Base-by-base conservation (phyloP, 23 tunicate genomes). In the Ciona savignyi region DNA sequence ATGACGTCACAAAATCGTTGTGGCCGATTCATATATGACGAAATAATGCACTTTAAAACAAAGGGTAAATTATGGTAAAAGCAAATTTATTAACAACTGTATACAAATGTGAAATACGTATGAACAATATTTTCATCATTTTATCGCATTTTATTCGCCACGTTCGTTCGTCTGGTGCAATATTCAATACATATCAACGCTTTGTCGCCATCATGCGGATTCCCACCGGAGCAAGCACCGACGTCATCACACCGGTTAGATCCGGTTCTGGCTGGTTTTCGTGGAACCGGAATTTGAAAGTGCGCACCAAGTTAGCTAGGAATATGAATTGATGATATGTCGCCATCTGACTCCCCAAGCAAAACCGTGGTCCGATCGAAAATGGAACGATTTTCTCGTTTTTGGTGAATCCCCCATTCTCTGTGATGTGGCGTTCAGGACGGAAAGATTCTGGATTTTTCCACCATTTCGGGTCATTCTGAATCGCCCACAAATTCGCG, bases 401-500 rank as follows among this genome's bases (percentile, higher is more conserved):
- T 71, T 71, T 71, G 3, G 42, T 27, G 42, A 73, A 73, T 19
- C 25, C 32, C 4, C 31, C 67, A 9, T 48, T 32, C 4, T 4
- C 30, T 9, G 51, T n/a, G 1, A 48, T 2, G 25, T 73, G 77
- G 1, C 67, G 65, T 2, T 48, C 67, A 33, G 67, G 77, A 23
- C 30, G 2, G 51, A 73, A 73, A 27, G 3, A 27, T 51, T 48
- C 67, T 1, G 67, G 67, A 27, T 73, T 32, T 3, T 51, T 73
- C 77, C 67, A 48, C 51, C 1, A 15, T n/a, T 49, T 73, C 22
- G 77, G 60, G 42, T 73, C 77, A 34, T 73, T 73, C 20, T 73
- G 77, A 6, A 73, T 27, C 2, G 77, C 77, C 77, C 77, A 73
- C 27, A 73, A 35, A 35, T 73, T 73, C 9, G 77, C 49, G 33